Conservation (phyloP, 1,140 invertebrate species). For the Anoplolepis gracilipes region DNA sequence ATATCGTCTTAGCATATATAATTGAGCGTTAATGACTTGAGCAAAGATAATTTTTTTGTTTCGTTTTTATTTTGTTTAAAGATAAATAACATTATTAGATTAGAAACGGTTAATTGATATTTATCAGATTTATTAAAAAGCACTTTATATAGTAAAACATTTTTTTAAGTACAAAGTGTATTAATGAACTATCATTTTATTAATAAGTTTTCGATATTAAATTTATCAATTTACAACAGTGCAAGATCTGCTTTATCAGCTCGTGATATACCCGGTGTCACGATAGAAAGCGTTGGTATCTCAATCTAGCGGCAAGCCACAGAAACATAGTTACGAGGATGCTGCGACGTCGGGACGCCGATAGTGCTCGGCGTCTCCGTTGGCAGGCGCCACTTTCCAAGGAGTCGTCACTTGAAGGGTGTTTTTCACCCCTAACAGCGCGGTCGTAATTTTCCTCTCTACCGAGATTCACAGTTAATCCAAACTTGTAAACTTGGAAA, state of each 20-base stretch:
- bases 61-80: not conserved
- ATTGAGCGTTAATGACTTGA: not conserved
- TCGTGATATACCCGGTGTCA: slow-evolving; percentile 66
- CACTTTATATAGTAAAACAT: not conserved
- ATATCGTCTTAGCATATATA: not conserved
- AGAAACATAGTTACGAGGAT: slow-evolving; percentile 71
- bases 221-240: not conserved
- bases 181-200: not conserved
- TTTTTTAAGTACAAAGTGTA: not conserved
- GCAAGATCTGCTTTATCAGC: slow-evolving; percentile 73
- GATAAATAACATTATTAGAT: not conserved
- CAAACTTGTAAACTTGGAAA: slow-evolving; percentile 38
- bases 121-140: not conserved
- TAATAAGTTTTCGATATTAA: not conserved
- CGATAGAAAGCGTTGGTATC: slow-evolving; percentile 52
- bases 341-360: slow-evolving; percentile 74
- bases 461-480: slow-evolving; percentile 5
- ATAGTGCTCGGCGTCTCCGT: slow-evolving; percentile 73
- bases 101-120: not conserved
- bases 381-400: slow-evolving; percentile 76
- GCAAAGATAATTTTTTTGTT: not conserved
- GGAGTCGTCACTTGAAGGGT: not conserved
- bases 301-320: slow-evolving; percentile 71
- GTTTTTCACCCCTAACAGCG: slow-evolving; percentile 15
- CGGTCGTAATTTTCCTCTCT: not conserved